Base-by-base conservation (phyloP, 2,888 invertebrate species). In the Mechanitis mazaeus region DNA sequence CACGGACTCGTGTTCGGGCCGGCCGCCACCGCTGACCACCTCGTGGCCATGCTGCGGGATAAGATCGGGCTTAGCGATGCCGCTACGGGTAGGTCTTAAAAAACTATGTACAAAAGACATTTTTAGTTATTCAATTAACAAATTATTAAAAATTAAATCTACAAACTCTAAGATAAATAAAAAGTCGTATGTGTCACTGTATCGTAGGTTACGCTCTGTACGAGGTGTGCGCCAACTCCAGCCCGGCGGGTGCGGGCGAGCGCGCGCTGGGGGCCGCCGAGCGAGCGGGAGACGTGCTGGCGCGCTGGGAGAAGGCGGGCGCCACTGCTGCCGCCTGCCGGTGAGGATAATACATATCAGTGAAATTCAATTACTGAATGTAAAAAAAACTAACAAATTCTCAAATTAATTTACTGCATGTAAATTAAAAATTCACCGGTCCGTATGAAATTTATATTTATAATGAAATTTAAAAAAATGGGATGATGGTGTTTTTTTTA, bases 1-100 rank as follows among this genome's bases (percentile, higher is more conserved):
- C 96, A 98, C 82, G 96, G 97, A 0, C 94, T 98, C 0, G 98
- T 98, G 85, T 98, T 98, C 86, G 97, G 98, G 77, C 97, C 98
- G 0, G 97, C 97, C 42, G 96, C 97, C 55, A 97, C 97, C 0
- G 95, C 97, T 3, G 93, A 94, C 73, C 97, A 98, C 77, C 95
- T 98, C 2, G 94, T 97, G 79, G 94, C 95, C 76, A 94, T 95
- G 77, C 94, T 98, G 54, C 93, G 96, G 70, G 94, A 94, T 70
- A 98, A 97, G 90, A 96, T 98, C 72, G 98, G 98, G 0, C 92
- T 97, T 62, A 92, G 93, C 63, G 93, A 94, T 61, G 91, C 93
- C 60, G 95, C 95, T 7, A 94, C 93, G 74, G 94, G 94, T 93
- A 69, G 69, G 75, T 54, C 20, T 31, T 28, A 1, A 9, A 9